These are phyloP conservation scores for Oncopodura yosiiana DNA, from an alignment of 1,140 invertebrate species.

Conservation along the genomic window DNA sequence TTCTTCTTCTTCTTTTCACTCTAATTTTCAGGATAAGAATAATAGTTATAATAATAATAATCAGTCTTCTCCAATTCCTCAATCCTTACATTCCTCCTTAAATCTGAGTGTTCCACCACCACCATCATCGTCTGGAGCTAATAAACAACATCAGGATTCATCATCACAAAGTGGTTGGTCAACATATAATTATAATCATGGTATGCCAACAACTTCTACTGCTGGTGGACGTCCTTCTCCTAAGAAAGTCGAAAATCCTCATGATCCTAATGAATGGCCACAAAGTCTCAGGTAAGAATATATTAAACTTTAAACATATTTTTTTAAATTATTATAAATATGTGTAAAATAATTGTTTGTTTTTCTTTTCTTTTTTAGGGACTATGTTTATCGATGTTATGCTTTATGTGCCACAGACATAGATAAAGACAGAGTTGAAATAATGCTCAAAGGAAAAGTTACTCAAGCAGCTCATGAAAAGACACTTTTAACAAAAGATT, in stretches of 20 bases:
- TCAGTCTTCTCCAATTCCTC: too few relatives aligned
- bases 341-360: background rate
- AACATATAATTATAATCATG: background rate
- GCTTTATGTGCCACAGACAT: slow-evolving; percentile 72
- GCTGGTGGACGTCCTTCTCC: background rate
- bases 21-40: background rate
- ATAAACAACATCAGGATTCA: background rate
- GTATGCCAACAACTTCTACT: background rate
- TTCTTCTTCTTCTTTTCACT: background rate
- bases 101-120: background rate
- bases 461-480: slow-evolving; percentile 75
- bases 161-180: background rate
- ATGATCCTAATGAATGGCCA: slow-evolving; percentile 14
- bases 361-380: slow-evolving; percentile 39
- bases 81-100: too few relatives aligned
- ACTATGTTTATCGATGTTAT: slow-evolving; percentile 85
- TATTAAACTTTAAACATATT: background rate
- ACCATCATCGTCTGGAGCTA: background rate
- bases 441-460: slow-evolving; percentile 84
- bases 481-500: slow-evolving; percentile 77
- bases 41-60: background rate
- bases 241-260: background rate
- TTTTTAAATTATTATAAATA: background rate
- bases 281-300: slow-evolving; percentile 18
- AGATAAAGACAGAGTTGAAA: slow-evolving; percentile 88